Percentiles rank a stretch among this genome's conserved stretches.
phyloP scores from a whole-genome alignment of 2,888 invertebrate species.

The Malthinus flaveolus region DNA sequence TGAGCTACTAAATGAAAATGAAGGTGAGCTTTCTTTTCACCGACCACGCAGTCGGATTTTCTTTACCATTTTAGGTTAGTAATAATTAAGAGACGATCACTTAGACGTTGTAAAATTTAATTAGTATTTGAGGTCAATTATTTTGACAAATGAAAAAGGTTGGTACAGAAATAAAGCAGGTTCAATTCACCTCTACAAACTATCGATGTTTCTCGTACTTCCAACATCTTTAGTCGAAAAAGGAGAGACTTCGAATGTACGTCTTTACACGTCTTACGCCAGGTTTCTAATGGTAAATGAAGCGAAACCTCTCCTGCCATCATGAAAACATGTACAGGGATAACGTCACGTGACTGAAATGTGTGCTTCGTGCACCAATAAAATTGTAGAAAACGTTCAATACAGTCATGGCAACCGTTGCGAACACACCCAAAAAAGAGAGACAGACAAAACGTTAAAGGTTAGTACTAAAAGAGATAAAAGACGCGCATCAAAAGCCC shows the following conservation, averaged over 20 bases:
- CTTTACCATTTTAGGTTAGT: no score
- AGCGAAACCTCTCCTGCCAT: conserved; percentile 44
- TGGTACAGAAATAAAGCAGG: no score
- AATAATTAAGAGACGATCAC: no score
- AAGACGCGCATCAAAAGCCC: conserved; percentile 45
- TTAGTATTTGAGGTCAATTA: no score
- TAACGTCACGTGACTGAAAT: conserved; percentile 47
- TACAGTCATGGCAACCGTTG: conserved; percentile 54
- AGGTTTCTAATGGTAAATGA: conserved; percentile 27
- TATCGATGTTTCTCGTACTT: no score
- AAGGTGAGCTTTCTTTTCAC: no score
- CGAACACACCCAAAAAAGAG: conserved; percentile 41
- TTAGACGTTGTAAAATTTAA: no score
- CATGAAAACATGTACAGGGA: conserved; percentile 46
- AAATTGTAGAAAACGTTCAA: conserved; percentile 41
- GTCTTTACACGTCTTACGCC: not conserved
- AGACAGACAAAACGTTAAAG: conserved; percentile 32
- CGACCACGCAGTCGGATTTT: no score
- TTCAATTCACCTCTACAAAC: no score
- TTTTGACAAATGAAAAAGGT: no score
- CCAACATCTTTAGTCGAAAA: not conserved
- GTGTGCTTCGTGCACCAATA: conserved; percentile 48
- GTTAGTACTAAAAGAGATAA: conserved; percentile 39
- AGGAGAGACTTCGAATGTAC: conserved; percentile 2
- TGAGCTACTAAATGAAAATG: no score